A percentile compares a stretch with the other conserved stretches of the same genome.
Conservation (phyloP, 2,888 invertebrate species). For the Lomographa bimaculata region DNA sequence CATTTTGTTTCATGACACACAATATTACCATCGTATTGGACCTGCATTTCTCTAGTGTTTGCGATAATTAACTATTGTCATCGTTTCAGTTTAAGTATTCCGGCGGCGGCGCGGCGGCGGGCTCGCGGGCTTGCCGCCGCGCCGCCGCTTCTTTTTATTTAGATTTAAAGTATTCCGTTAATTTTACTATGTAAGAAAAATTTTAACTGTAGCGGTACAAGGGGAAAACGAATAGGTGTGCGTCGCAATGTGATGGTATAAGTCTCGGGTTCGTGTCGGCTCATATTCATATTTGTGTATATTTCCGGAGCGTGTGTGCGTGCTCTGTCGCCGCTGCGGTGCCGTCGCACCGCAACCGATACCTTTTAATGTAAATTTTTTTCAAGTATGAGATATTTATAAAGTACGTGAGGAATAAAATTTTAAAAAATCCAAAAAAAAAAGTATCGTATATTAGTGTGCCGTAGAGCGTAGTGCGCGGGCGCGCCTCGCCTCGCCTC, state of each 20-base stretch:
- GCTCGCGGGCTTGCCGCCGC: slow-evolving; percentile 36
- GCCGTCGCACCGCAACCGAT: slow-evolving; percentile 48
- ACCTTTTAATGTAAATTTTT: slow-evolving; percentile 80
- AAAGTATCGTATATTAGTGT: slow-evolving; percentile 59
- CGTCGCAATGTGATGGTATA: slow-evolving; percentile 73
- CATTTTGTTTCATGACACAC: slow-evolving; percentile 85
- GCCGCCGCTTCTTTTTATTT: slow-evolving; percentile 66
- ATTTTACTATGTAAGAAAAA: slow-evolving; percentile 79
- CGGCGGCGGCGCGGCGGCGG: slow-evolving; percentile 34
- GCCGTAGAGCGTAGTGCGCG: slow-evolving; percentile 24
- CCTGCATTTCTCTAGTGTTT: slow-evolving; percentile 85
- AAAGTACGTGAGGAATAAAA: slow-evolving; percentile 78
- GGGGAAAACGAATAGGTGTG: slow-evolving; percentile 73
- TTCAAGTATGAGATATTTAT: slow-evolving; percentile 82
- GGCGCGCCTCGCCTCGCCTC: slow-evolving; percentile 27
- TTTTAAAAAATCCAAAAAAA: slow-evolving; percentile 67
- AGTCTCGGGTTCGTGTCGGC: slow-evolving; percentile 61
- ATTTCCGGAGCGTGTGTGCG: slow-evolving; percentile 40
- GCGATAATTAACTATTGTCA: slow-evolving; percentile 82
- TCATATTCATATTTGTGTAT: slow-evolving; percentile 67
- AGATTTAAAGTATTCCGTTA: slow-evolving; percentile 83
- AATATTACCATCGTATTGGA: slow-evolving; percentile 85
- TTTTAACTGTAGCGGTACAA: slow-evolving; percentile 76
- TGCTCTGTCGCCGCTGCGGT: slow-evolving; percentile 28
- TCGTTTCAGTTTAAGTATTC: slow-evolving; percentile 75